A percentile compares a stretch with the other conserved stretches of the same genome.
phyloP scores from a whole-genome alignment of 1,140 invertebrate species.

The Apis florea region DNA sequence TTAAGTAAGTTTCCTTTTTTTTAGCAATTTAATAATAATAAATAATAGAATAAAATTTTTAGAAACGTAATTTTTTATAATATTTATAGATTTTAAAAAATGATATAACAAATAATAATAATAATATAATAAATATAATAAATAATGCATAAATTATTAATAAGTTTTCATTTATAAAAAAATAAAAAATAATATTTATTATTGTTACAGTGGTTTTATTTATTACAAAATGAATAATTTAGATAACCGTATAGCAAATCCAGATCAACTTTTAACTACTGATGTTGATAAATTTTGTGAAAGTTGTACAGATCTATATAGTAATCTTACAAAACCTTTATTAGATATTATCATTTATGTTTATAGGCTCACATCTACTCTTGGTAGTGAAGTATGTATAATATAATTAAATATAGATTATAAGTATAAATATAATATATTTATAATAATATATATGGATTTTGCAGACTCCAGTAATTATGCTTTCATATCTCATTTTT shows the following conservation, averaged over 20 bases:
- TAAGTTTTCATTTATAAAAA: neutral
- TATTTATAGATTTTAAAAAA: neutral
- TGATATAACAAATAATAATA: neutral
- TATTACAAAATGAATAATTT: conserved; percentile 99
- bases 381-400: conserved; percentile 88
- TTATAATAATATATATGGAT: conserved; percentile 14
- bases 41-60: neutral
- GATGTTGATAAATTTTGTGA: conserved; percentile 99
- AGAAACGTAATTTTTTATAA: neutral
- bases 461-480: conserved; percentile 89
- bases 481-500: conserved; percentile 92
- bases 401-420: neutral
- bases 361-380: conserved; percentile 90
- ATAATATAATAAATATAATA: too few relatives aligned
- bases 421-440: neutral
- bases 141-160: neutral
- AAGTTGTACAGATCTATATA: conserved; percentile 96
- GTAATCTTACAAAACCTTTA: conserved; percentile 97
- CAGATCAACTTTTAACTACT: conserved; percentile 97
- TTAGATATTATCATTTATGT: conserved; percentile 97
- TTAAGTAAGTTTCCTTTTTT: conserved; percentile 86
- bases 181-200: conserved; percentile 31
- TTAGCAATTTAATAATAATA: neutral
- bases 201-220: conserved; percentile 91
- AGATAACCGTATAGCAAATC: conserved; percentile 96